Conservation (phyloP, 2,797 vertebrate genomes). For the Myotis myotis region DNA sequence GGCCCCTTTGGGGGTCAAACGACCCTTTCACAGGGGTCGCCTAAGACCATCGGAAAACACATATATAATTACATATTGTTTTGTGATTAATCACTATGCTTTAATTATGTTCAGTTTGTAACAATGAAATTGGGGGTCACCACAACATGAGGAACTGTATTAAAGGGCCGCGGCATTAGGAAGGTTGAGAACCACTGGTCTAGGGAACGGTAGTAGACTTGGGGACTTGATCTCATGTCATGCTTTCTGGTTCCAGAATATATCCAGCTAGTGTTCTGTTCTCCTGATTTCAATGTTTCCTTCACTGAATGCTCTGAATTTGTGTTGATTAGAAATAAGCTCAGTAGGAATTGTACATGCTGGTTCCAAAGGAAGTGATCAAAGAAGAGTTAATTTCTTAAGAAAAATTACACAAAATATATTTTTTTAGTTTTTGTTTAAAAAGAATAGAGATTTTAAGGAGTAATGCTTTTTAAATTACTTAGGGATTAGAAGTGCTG, state of each 20-base stretch:
- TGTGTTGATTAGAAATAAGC: slow-evolving; percentile 62
- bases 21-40: no score
- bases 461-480: slow-evolving; percentile 79
- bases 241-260: slow-evolving; percentile 62
- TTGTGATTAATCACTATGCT: no score
- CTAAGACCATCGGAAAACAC: no score
- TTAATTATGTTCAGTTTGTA: no score
- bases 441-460: slow-evolving; percentile 73
- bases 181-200: no score
- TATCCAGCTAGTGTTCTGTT: slow-evolving; percentile 67
- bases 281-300: slow-evolving; percentile 75
- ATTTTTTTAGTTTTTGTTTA: slow-evolving; percentile 68
- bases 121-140: no score
- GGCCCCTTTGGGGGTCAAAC: no score
- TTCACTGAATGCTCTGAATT: slow-evolving; percentile 75
- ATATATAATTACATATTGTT: no score
- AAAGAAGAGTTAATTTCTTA: slow-evolving; percentile 75
- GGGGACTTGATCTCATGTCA: slow-evolving; percentile 2
- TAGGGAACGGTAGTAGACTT: background rate
- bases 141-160: no score
- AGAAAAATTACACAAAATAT: slow-evolving; percentile 72
- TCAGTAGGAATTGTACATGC: slow-evolving; percentile 66
- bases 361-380: slow-evolving; percentile 75
- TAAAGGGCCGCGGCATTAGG: no score
- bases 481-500: slow-evolving; percentile 76